A percentile compares a stretch with the other conserved stretches of the same genome.
phyloP scores from a whole-genome alignment of 2,797 vertebrate species.

The Lacerta agilis region DNA sequence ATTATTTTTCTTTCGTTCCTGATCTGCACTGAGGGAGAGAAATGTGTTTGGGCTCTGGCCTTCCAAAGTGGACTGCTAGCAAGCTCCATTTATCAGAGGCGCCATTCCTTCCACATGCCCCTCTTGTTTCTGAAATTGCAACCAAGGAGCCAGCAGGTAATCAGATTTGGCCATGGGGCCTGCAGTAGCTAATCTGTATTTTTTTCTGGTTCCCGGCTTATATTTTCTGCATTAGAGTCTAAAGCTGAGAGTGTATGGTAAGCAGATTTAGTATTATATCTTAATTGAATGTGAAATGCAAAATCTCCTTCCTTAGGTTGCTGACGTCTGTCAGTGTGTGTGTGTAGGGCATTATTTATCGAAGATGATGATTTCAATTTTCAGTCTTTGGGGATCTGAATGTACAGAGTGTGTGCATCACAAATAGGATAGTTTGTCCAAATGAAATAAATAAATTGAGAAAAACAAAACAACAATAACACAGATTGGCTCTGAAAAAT shows the following conservation, averaged over 20 bases:
- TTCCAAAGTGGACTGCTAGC: neutral
- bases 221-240: neutral
- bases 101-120: no score
- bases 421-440: neutral
- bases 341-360: neutral
- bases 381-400: neutral
- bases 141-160: no score
- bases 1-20: neutral
- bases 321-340: neutral
- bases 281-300: neutral
- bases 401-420: neutral
- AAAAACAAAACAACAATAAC: no score
- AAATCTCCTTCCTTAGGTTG: neutral
- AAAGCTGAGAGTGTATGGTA: neutral
- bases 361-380: neutral
- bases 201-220: neutral
- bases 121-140: neutral
- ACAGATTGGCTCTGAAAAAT: neutral
- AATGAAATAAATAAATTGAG: neutral
- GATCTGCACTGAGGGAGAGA: no score
- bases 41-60: neutral
- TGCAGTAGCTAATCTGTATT: no score
- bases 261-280: neutral
- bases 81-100: neutral
- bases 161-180: neutral